A percentile compares a stretch with the other conserved stretches of the same genome.
phyloP scores from a whole-genome alignment of 2,113 vertebrate genomes.

The Callospermophilus lateralis region DNA sequence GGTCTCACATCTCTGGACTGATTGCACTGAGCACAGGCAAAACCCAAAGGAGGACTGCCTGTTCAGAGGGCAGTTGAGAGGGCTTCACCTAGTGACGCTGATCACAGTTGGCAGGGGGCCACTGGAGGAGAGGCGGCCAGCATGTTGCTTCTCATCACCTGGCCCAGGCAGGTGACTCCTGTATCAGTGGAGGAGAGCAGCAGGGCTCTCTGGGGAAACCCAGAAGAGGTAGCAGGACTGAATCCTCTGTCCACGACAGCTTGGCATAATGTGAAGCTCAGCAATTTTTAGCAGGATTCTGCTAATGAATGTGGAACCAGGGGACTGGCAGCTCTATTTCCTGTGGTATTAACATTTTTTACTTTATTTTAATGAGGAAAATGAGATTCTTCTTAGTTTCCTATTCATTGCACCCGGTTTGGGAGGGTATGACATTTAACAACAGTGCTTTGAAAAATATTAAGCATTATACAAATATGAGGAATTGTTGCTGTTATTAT shows the following conservation, averaged over 20 bases:
- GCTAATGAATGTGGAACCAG: slow-evolving; percentile 59
- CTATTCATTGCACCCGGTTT: slow-evolving; percentile 61
- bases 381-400: slow-evolving; percentile 28
- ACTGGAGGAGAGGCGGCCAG: not conserved
- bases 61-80: slow-evolving; percentile 68
- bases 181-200: not conserved
- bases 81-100: slow-evolving; percentile 68
- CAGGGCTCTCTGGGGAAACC: not conserved
- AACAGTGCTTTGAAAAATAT: slow-evolving; percentile 82
- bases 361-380: slow-evolving; percentile 74
- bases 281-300: slow-evolving; percentile 63
- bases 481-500: slow-evolving; percentile 80
- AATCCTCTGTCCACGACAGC: slow-evolving; percentile 1
- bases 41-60: slow-evolving; percentile 60
- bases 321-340: slow-evolving; percentile 59
- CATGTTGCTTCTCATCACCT: slow-evolving; percentile 56
- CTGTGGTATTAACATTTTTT: slow-evolving; percentile 79
- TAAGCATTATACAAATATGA: slow-evolving; percentile 82
- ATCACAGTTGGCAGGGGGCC: slow-evolving; percentile 65
- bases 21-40: slow-evolving; percentile 51
- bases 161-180: slow-evolving; percentile 56
- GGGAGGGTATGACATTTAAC: slow-evolving; percentile 83
- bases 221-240: slow-evolving; percentile 20
- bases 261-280: not conserved
- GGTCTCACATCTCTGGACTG: slow-evolving; percentile 69